These are phyloP conservation scores for Tyria jacobaeae DNA, from an alignment of 2,888 invertebrate genomes.

Conservation along the genomic window DNA sequence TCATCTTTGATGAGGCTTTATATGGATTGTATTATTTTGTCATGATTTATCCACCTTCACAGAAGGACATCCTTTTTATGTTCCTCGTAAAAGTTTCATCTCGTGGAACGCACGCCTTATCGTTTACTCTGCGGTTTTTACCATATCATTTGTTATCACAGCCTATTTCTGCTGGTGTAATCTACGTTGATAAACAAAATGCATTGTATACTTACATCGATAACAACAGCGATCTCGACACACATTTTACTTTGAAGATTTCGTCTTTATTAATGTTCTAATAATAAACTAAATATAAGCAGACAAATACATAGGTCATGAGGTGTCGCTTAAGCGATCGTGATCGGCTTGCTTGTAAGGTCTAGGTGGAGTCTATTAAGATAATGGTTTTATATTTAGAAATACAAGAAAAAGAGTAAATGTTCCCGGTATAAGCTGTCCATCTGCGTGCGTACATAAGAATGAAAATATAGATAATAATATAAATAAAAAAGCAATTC, in stretches of 20 bases:
- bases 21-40: background rate
- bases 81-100: background rate
- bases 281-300: background rate
- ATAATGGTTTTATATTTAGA: too few species aligned
- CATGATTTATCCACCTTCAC: background rate
- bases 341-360: too few species aligned
- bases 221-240: conserved; percentile 36
- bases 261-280: conserved; percentile 21
- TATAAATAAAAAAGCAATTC: background rate
- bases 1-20: too few species aligned
- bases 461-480: too few species aligned
- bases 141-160: conserved; percentile 41
- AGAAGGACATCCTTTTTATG: background rate
- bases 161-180: conserved; percentile 48
- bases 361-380: too few species aligned
- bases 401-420: too few species aligned
- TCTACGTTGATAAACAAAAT: conserved; percentile 48
- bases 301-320: background rate
- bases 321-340: too few species aligned
- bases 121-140: conserved; percentile 14
- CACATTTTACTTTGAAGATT: conserved; percentile 33
- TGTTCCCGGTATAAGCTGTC: too few species aligned
- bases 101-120: background rate
- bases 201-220: conserved; percentile 36
- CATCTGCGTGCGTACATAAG: too few species aligned